Base-by-base conservation (phyloP, 2,113 vertebrate genomes). In the Hiodon tergisus region DNA sequence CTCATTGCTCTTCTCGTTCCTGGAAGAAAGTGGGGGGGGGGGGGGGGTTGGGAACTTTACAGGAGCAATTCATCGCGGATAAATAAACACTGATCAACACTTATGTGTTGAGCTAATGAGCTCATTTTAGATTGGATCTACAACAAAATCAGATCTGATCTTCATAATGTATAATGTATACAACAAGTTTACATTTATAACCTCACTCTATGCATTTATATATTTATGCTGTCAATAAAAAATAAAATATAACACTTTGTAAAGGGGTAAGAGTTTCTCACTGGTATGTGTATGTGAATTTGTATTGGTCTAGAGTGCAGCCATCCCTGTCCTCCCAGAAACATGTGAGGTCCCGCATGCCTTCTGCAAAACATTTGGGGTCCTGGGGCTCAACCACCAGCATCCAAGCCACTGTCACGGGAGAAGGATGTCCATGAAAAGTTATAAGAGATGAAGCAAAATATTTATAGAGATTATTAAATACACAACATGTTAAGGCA, bases 331-430 rank as follows among this genome's bases (percentile, higher is more conserved):
- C 87, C 78, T 92, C 92, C 94, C 94, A 96, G 86, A 96, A 94
- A 48, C 94, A 96, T 6, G 88, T 87, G 70, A 95, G 84, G 76
- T 94, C 88, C 3, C 85, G 90, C 79, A 79, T 78, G 5, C 79
- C 67, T 78, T 92, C 90, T 0, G 89, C 83, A 78, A 94, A 95
- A 80, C 94, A 95, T 63, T 92, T 92, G 2, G 91, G 89, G 69
- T 88, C 81, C 65, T 86, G 61, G 0, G 82, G 69, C 58, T 90
- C 92, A 14, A 85, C 86, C n/a, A 73, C 78, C 46, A 86, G 83
- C 71, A 95, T 67, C 48, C 89, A 77, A 5, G 85, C 80, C 65
- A 87, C 94, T 95, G 67, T n/a, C 53, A 57, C 17, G 51, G 60
- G 4, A 4, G 63, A n/a, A 59, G 0, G 31, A 6, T 3, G 69